phyloP scores from a whole-genome alignment of 2,888 invertebrate species.

The Synergus umbraculus region DNA sequence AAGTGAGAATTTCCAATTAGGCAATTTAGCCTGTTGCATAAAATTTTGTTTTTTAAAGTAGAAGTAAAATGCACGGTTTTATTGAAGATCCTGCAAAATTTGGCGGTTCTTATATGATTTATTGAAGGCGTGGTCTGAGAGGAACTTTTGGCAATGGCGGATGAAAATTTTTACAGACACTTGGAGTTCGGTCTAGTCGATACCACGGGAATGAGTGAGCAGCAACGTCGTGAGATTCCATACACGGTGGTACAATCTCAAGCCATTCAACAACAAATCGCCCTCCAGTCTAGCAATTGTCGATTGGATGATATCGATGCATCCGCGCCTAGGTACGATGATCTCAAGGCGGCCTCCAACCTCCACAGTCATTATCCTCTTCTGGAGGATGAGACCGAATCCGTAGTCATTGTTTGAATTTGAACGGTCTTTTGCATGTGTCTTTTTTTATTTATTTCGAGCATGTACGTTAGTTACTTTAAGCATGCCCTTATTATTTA shows the following conservation, averaged over 20 bases:
- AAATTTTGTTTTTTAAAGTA: constrained; percentile 23
- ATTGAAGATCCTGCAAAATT: background rate
- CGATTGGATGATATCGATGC: constrained; percentile 69
- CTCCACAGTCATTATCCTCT: constrained; percentile 72
- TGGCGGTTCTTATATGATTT: background rate
- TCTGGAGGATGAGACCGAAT: constrained; percentile 76
- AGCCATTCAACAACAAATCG: constrained; percentile 66
- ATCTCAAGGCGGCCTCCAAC: constrained; percentile 76
- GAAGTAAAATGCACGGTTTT: constrained; percentile 33
- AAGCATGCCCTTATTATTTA: constrained; percentile 74
- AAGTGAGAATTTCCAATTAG: background rate
- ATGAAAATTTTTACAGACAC: constrained; percentile 80
- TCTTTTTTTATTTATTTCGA: constrained; percentile 71
- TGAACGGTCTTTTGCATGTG: constrained; percentile 59
- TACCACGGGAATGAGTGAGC: constrained; percentile 92
- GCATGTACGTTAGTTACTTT: constrained; percentile 70
- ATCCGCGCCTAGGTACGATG: constrained; percentile 76
- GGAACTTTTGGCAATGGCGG: constrained; percentile 28
- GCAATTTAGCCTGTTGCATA: constrained; percentile 6
- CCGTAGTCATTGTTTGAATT: constrained; percentile 76
- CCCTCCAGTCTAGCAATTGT: constrained; percentile 70
- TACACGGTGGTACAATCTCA: constrained; percentile 90
- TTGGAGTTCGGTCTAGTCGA: constrained; percentile 93
- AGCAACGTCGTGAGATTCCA: constrained; percentile 91
- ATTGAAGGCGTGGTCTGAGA: constrained; percentile 4